phyloP scores from a whole-genome alignment of 2,113 vertebrate genomes.

The Thalassoma bifasciatum region DNA sequence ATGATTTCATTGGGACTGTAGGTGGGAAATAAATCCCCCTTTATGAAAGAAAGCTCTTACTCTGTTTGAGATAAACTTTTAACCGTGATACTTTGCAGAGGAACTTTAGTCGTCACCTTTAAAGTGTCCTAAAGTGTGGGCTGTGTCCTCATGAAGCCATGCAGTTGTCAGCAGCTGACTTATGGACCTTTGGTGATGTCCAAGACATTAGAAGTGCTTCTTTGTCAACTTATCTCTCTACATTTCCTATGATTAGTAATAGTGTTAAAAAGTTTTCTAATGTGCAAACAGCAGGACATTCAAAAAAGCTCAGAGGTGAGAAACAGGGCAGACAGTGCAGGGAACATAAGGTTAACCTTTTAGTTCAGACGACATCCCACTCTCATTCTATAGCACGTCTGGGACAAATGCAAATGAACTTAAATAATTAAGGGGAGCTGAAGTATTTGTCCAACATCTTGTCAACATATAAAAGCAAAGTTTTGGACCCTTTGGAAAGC shows the following conservation, averaged over 20 bases:
- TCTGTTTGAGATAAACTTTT: background rate
- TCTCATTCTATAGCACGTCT: background rate
- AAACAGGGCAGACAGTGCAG: background rate
- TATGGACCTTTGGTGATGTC: background rate
- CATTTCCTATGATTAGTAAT: background rate
- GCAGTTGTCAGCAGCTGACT: conserved; percentile 35
- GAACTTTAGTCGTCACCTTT: background rate
- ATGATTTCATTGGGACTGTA: too few relatives aligned
- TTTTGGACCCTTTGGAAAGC: too few relatives aligned
- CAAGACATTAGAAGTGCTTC: background rate
- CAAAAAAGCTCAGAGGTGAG: too few relatives aligned
- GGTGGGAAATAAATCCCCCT: too few relatives aligned
- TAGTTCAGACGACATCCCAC: background rate
- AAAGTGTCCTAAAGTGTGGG: conserved; percentile 2
- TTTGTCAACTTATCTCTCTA: background rate
- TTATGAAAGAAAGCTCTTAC: too few relatives aligned
- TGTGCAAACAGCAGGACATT: background rate
- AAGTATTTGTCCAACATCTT: background rate
- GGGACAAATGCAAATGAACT: background rate
- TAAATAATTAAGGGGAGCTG: background rate
- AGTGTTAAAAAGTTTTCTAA: background rate
- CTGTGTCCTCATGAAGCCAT: conserved; percentile 18
- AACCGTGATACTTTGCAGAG: background rate
- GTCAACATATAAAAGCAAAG: too few relatives aligned
- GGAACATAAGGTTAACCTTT: background rate